phyloP scores from a whole-genome alignment of 2,113 vertebrate species.

The Capreolus pygargus region DNA sequence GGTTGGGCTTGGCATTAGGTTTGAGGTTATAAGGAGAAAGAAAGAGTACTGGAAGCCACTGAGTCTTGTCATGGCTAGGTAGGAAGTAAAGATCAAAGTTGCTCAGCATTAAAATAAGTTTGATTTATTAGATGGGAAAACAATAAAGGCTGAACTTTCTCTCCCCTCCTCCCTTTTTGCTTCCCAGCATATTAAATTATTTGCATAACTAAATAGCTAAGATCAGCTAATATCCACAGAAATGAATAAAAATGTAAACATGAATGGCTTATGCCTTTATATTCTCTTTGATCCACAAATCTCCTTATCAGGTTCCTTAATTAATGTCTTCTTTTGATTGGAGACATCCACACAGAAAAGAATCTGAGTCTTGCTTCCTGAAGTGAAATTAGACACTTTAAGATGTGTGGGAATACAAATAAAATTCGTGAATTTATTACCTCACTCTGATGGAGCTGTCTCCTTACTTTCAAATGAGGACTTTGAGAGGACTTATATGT shows the following conservation, averaged over 20 bases:
- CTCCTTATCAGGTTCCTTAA: conserved; percentile 30
- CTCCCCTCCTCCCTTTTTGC: neutral
- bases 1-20: neutral
- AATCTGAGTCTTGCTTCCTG: conserved; percentile 15
- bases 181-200: neutral
- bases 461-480: neutral
- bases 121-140: neutral
- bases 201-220: conserved; percentile 26
- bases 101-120: neutral
- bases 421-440: conserved; percentile 44
- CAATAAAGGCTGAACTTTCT: neutral
- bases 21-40: neutral
- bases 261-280: neutral
- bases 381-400: conserved; percentile 42
- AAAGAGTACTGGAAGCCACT: neutral
- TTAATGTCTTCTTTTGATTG: conserved; percentile 41
- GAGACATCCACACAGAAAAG: neutral
- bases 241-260: conserved; percentile 47
- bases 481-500: conserved; percentile 23
- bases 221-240: conserved; percentile 1
- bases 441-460: neutral
- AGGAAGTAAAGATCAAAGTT: neutral
- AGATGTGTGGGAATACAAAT: conserved; percentile 45
- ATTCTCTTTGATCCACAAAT: conserved; percentile 35
- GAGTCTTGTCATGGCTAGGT: neutral